Base-by-base conservation (phyloP, 2,797 vertebrate genomes). In the Alcedo atthis region DNA sequence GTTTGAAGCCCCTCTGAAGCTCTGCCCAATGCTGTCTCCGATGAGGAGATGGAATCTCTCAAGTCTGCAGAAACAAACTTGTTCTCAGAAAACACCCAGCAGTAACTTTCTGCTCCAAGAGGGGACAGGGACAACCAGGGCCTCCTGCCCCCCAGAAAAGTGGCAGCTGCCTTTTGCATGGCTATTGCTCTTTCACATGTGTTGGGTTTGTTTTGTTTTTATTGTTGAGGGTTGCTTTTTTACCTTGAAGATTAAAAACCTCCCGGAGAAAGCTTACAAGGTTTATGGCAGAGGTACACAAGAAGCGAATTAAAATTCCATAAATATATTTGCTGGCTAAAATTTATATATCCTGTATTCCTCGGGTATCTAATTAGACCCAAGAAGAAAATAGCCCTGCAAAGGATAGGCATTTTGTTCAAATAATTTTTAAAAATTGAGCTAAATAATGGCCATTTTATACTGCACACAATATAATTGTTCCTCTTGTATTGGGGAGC, bases 401-500 rank as follows among this genome's bases (percentile, higher is more conserved):
- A 94, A 96, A 93, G 85, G 95, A 92, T 90, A 94, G 81, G 87
- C 90, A 74, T 95, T 97, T 96, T 97, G 89, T 86, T 93, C 93
- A 94, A 96, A 97, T 95, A 96, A 96, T 92, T 96, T 97, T 94
- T 3, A 88, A 96, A 96, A 96, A 95, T 87, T 94, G 96, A 96
- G 80, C 95, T 97, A 97, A 97, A 96, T 97, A 96, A 97, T 96
- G 90, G 92, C 77, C 95, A 94, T 94, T 97, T 97, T 96, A 97
- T 96, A 96, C 95, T 87, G 93, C 95, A 96, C 86, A 94, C 92
- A 94, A 92, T 94, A 95, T 96, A 97, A 97, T 96, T 96, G 97
- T 96, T 97, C 94, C 94, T 95, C 94, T 91, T 94, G 87, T 96
- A 90, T 67, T 94, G 94, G 96, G 95, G 94, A 94, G 78, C 89